Base-by-base conservation (phyloP, 1,140 invertebrate species). In the Zaprionus gabonicus region DNA sequence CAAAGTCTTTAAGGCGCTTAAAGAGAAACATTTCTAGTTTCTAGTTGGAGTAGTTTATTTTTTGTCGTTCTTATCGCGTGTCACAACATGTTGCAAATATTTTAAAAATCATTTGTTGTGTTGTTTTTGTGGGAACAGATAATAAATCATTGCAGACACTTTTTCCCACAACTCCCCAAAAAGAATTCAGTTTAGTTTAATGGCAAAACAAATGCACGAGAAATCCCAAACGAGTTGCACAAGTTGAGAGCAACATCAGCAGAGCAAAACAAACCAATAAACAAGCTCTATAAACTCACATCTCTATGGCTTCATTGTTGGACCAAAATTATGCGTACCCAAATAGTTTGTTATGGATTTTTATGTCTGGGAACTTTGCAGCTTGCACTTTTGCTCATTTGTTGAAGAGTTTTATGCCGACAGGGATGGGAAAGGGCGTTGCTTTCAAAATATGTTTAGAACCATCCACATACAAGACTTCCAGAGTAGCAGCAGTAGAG, bases 281-380 rank as follows among this genome's bases (percentile, higher is more conserved):
- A 65, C 49, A 67, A 34, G 46, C 23, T 25, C 23, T 36, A 64
- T 80, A 79, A 69, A 76, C 41, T 76, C 13, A 5, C 46, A 68
- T 57, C 55, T 78, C 55, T 38, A 41, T 59, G 60, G 17, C 27
- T 72, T 67, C 46, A 72, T 76, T 70, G 41, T 53, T 62, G 46
- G 23, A 27, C 41, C 38, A 55, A 76, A 80, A 69, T 56, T 71
- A 80, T 77, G 69, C 72, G 55, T 60, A 60, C 34, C 73, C 53
- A 71, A 78, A 74, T 68, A 71, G 46, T 75, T 67, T 55, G 62
- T 55, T 62, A 13, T 36, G 49, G 17, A 67, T 63, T 70, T 82
- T 80, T 81, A 81, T 85, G 64, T 68, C 36, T 80, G 66, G n/a
- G 75, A 78, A 71, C n/a, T 55, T 58, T 66, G 78, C 81, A 84